Evolutionary conservation across 2,888 invertebrate species (phyloP), one percentile per base, ranked within the genome.

Genomic region (Cataglyphis livida): DNA sequence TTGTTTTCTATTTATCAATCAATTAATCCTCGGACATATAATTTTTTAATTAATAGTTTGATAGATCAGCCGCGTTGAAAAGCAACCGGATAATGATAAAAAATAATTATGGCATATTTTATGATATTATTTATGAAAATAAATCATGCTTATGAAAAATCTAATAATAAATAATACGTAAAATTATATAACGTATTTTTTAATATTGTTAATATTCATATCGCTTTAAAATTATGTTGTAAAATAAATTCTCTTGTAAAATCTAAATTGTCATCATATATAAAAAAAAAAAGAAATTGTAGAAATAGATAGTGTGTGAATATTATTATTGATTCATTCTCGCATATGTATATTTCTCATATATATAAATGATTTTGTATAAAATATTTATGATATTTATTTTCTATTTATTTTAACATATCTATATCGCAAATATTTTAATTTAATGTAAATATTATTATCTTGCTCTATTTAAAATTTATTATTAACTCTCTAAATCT

Each of bases 1-100:
- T 87, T 82, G 84, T 82, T 86, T 75, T 86, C 57, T 81, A 65
- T 85, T 83, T 76, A 65, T 57, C 41, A 32, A 68, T 73, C 21
- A n/a, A 59, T 70, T 65, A 21, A 65, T 3, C 18, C 35, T 64
- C 12, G 18, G 3, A 21, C 12, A 44, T 2, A 18, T 32, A 21
- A 74, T 21, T 44, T 21, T 7, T 51, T 5, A 7, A 44, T 4
- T 4, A 21, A 54, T 44, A 6, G n/a, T 51, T 51, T 6, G 21
- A 70, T 3, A 18, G 9, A 51, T 1, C 2, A 51, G 9, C 4
- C 9, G 9, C 9, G 5, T 21, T 4, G 4, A 71, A n/a, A 32
- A 15, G 15, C 21, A 54, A 35, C 15, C 38, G 15, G 12, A 21
- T 35, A 35, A n/a, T 32, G 32, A 12, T 28, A n/a, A 51, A n/a